Percentiles rank a stretch among this genome's conserved stretches.
phyloP scores from a whole-genome alignment of 2,888 invertebrate species.

The Dynastes maya region DNA sequence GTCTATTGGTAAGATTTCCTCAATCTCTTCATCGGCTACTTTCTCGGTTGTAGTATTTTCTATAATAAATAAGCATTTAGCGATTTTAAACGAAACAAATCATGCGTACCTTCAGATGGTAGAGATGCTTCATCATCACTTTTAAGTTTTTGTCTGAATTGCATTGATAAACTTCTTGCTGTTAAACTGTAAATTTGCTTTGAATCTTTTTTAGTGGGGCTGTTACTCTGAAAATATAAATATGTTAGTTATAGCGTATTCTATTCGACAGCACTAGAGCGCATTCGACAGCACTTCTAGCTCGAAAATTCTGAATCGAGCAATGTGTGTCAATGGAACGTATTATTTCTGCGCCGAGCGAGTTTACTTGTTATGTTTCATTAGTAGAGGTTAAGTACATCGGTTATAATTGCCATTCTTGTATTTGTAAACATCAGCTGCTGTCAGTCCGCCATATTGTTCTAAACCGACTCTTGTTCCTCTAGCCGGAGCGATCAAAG shows the following conservation, averaged over 20 bases:
- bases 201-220: constrained; percentile 54
- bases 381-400: too few relatives aligned
- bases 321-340: too few relatives aligned
- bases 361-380: too few relatives aligned
- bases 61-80: constrained; percentile 22
- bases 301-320: too few relatives aligned
- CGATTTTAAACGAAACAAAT: not conserved
- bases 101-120: constrained; percentile 17
- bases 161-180: constrained; percentile 83
- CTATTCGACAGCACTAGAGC: too few relatives aligned
- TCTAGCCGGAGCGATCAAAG: too few relatives aligned
- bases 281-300: too few relatives aligned
- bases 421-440: too few relatives aligned
- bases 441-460: too few relatives aligned
- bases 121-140: constrained; percentile 51
- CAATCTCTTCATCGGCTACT: constrained; percentile 31
- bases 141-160: constrained; percentile 81
- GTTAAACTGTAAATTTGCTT: constrained; percentile 82
- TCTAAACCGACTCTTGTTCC: too few relatives aligned
- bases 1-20: constrained; percentile 47
- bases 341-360: too few relatives aligned
- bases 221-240: constrained; percentile 27
- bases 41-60: constrained; percentile 14
- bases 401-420: too few relatives aligned
- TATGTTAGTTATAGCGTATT: not conserved